Conservation (phyloP, 2,797 vertebrate genomes). For the Cynopterus sphinx region DNA sequence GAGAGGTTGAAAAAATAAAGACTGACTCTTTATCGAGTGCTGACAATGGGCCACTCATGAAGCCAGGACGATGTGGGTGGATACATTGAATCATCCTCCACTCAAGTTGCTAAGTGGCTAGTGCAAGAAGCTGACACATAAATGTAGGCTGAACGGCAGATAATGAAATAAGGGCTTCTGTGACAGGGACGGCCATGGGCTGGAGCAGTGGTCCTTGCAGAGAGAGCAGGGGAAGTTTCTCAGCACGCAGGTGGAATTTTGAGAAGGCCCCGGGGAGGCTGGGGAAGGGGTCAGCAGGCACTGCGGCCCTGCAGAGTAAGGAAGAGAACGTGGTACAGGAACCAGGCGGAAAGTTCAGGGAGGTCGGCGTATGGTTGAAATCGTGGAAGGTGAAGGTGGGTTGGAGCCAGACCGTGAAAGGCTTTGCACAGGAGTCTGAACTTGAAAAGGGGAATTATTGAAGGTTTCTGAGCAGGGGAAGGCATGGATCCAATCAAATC, state of each 20-base stretch:
- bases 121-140: not conserved
- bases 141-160: not conserved
- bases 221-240: not conserved
- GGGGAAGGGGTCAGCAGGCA: not conserved
- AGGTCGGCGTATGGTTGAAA: not conserved
- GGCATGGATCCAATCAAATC: not conserved
- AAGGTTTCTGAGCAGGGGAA: conserved; percentile 23
- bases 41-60: not conserved
- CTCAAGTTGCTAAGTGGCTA: not conserved
- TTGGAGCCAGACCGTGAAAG: not conserved
- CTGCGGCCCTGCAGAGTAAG: not conserved
- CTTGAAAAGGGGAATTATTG: not conserved
- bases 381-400: not conserved
- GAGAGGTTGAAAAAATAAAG: conserved; percentile 51
- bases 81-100: not conserved
- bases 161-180: not conserved
- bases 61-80: not conserved
- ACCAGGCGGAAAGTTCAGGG: not conserved
- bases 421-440: not conserved
- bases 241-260: not conserved
- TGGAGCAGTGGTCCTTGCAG: not conserved
- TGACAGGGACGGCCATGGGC: not conserved
- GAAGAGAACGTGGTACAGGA: not conserved
- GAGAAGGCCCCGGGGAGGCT: not conserved
- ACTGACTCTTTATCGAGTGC: not conserved